Conservation (phyloP, 2,113 vertebrate genomes). For the Cisticola juncidis region DNA sequence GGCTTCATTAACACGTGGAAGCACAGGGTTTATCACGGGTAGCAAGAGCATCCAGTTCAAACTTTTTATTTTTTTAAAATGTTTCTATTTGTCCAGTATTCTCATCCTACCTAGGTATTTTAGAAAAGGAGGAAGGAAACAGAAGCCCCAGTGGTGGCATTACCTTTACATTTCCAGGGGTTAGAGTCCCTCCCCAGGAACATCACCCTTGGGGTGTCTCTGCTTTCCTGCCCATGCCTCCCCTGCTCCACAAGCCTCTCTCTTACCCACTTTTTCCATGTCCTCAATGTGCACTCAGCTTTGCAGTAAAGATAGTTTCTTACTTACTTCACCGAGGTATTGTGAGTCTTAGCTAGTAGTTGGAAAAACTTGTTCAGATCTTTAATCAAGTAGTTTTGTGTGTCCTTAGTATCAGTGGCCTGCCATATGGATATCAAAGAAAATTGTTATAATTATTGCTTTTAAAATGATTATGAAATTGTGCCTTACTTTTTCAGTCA, state of each 20-base stretch:
- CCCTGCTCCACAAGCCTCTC: not conserved
- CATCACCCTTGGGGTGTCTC: not conserved
- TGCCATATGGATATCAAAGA: slow-evolving; percentile 53
- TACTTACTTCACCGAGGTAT: not conserved
- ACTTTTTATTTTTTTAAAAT: not conserved
- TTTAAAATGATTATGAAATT: slow-evolving; percentile 62
- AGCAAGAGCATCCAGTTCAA: not conserved
- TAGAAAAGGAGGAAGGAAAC: not conserved
- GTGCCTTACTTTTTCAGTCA: slow-evolving; percentile 64
- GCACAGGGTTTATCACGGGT: not conserved
- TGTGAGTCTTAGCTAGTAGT: not conserved
- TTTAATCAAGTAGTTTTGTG: slow-evolving; percentile 34
- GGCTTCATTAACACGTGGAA: not conserved
- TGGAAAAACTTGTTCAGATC: slow-evolving; percentile 40
- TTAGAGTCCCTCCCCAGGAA: not conserved
- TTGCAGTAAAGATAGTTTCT: not conserved
- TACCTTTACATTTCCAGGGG: not conserved
- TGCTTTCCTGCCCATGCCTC: not conserved
- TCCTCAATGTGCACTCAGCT: not conserved
- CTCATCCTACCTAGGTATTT: not conserved
- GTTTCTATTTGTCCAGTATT: not conserved
- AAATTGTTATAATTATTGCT: slow-evolving; percentile 62
- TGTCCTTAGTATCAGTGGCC: slow-evolving; percentile 34
- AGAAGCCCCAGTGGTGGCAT: not conserved
- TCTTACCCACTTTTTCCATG: not conserved